These are phyloP conservation scores for Chaenodraco wilsoni DNA, from an alignment of 2,797 vertebrate species.

Conservation along the genomic window DNA sequence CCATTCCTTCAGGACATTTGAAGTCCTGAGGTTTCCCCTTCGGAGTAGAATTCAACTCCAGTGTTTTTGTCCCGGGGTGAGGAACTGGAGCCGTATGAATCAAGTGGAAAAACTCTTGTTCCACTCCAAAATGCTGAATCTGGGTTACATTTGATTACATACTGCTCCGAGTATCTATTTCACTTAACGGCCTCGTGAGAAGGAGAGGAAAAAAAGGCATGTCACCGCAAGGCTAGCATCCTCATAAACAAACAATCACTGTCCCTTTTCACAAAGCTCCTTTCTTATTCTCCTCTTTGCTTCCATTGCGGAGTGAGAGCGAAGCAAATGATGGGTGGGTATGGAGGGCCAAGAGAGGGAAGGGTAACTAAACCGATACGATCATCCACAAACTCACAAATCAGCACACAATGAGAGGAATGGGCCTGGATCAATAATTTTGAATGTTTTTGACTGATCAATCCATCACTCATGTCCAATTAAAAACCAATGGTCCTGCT, in stretches of 20 bases:
- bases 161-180: conserved; percentile 60
- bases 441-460: conserved; percentile 68
- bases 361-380: conserved; percentile 53
- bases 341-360: conserved; percentile 15
- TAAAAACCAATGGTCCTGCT: conserved; percentile 33
- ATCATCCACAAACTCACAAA: conserved; percentile 74
- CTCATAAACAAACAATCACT: conserved; percentile 75
- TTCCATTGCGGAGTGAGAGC: conserved; percentile 50
- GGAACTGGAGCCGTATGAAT: conserved; percentile 47
- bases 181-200: conserved; percentile 56
- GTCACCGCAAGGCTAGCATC: conserved; percentile 72
- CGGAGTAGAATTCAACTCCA: conserved; percentile 39
- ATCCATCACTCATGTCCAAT: conserved; percentile 68
- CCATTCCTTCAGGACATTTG: conserved; percentile 29
- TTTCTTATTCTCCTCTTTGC: conserved; percentile 63
- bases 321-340: conserved; percentile 52
- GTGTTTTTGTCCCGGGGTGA: conserved; percentile 39
- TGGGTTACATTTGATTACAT: conserved; percentile 65
- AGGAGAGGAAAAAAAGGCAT: conserved; percentile 46
- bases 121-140: conserved; percentile 47
- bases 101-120: conserved; percentile 51
- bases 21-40: conserved; percentile 15
- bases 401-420: conserved; percentile 70
- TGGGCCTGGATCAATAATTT: conserved; percentile 76
- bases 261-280: conserved; percentile 72